Conservation (phyloP, 2,113 vertebrate species). For the Indicator indicator region DNA sequence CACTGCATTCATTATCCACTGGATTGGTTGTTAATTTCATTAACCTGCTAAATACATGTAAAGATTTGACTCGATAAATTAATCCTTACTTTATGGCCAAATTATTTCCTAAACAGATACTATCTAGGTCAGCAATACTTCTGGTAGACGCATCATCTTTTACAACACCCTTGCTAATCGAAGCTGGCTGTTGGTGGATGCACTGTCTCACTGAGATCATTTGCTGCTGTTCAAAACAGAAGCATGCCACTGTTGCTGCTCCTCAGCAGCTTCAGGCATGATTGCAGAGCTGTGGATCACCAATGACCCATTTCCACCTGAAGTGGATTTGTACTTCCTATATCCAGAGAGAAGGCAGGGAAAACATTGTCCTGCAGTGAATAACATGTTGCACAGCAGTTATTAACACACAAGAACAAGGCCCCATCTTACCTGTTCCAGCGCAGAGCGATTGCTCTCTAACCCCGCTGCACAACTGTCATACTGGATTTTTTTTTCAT, state of each 20-base stretch:
- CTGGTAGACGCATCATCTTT: not conserved
- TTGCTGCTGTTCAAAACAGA: not conserved
- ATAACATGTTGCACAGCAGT: not conserved
- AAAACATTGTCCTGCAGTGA: fast-evolving
- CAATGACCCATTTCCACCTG: not conserved
- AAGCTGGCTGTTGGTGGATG: not conserved
- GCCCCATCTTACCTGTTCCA: conserved; percentile 87
- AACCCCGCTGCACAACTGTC: conserved; percentile 92
- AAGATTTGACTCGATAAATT: not conserved
- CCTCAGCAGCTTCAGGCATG: not conserved
- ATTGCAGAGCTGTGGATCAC: not conserved
- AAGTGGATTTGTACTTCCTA: not conserved
- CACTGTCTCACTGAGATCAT: not conserved
- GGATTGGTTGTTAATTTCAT: not conserved
- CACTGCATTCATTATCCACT: not conserved
- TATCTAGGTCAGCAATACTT: not conserved
- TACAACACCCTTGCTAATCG: not conserved
- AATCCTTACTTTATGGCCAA: not conserved
- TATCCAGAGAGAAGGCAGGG: not conserved
- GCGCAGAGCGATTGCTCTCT: conserved; percentile 91
- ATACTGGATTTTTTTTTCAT: conserved; percentile 92
- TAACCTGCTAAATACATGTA: not conserved
- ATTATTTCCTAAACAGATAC: not conserved
- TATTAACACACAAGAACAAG: fast-evolving
- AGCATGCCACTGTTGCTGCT: not conserved